phyloP scores from a whole-genome alignment of 1,140 invertebrate species.

The Idris sp. region DNA sequence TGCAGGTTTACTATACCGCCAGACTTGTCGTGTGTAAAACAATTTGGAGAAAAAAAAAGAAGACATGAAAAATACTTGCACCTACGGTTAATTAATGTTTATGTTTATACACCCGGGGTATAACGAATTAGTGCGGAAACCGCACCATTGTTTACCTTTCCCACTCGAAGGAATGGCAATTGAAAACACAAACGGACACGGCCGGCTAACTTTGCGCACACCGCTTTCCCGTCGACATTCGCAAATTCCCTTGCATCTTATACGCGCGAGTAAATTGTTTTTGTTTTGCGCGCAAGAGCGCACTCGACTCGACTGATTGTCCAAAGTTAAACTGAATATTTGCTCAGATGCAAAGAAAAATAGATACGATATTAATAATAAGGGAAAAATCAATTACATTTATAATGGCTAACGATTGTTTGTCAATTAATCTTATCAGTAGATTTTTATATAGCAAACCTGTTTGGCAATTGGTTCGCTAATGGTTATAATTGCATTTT shows the following conservation, averaged over 20 bases:
- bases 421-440: constrained; percentile 71
- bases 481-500: constrained; percentile 72
- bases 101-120: constrained; percentile 33
- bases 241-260: constrained; percentile 41
- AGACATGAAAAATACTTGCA: neutral
- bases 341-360: too few species aligned
- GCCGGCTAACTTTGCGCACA: constrained; percentile 37
- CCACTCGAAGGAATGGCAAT: constrained; percentile 53
- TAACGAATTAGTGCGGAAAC: constrained; percentile 24
- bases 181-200: constrained; percentile 46
- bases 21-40: too few species aligned
- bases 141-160: constrained; percentile 38
- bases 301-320: constrained; percentile 35
- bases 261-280: constrained; percentile 35
- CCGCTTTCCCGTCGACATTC: constrained; percentile 6
- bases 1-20: too few species aligned
- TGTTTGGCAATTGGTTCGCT: constrained; percentile 66
- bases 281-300: constrained; percentile 32
- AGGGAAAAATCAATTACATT: too few species aligned
- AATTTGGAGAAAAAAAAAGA: too few species aligned
- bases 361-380: too few species aligned
- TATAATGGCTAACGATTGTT: constrained; percentile 5
- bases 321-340: constrained; percentile 26
- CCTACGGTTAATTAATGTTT: constrained; percentile 39
- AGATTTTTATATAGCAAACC: constrained; percentile 63